Conservation (phyloP, 2,113 vertebrate genomes). For the Oncorhynchus nerka region DNA sequence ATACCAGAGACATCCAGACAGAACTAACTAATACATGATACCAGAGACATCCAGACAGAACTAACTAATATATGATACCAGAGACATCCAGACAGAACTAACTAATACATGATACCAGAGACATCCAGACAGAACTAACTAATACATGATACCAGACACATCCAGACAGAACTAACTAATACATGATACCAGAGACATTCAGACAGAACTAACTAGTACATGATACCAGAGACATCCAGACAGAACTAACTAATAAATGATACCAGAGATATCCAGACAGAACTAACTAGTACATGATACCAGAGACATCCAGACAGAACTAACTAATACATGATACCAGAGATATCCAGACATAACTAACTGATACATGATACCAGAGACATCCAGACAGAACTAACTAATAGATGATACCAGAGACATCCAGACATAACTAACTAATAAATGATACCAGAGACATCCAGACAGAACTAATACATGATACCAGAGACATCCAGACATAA, state of each 20-base stretch:
- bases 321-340: neutral
- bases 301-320: no score
- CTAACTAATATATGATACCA: neutral
- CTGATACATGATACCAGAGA: no score
- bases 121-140: no score
- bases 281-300: neutral
- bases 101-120: neutral
- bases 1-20: neutral
- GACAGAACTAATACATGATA: neutral
- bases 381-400: slow-evolving; percentile 29
- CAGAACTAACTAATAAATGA: no score
- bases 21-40: no score
- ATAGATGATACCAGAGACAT: neutral
- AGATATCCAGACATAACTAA: no score
- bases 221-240: neutral
- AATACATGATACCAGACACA: no score
- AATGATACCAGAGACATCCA: neutral
- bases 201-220: no score
- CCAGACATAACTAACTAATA: no score
- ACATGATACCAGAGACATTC: neutral
- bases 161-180: slow-evolving; percentile 24
- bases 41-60: slow-evolving; percentile 37
- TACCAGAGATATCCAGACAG: slow-evolving; percentile 40
- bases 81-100: no score
- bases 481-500: slow-evolving; percentile 38